Conservation (phyloP, 2,113 vertebrate species). For the Hydrolagus affinis region DNA sequence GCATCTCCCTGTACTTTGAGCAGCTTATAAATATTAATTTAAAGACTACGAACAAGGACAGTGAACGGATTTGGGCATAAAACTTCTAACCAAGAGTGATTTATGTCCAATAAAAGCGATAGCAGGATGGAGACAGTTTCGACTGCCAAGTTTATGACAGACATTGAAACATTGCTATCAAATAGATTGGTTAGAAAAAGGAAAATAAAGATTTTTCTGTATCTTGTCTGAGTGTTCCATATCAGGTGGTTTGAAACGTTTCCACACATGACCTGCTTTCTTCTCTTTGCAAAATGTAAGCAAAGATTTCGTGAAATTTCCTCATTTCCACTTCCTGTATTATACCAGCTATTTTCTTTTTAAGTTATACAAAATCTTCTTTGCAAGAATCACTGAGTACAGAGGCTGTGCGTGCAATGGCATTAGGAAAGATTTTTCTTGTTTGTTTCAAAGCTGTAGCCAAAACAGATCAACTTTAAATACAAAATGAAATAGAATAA, state of each 20-base stretch:
- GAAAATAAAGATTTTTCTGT: slow-evolving; percentile 26
- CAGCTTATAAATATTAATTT: slow-evolving; percentile 76
- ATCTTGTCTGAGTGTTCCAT: background rate
- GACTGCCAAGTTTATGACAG: slow-evolving; percentile 62
- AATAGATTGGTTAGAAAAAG: slow-evolving; percentile 41
- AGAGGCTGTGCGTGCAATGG: background rate
- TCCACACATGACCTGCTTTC: background rate
- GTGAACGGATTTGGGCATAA: slow-evolving; percentile 68
- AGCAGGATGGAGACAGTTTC: slow-evolving; percentile 57
- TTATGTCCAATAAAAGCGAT: slow-evolving; percentile 62
- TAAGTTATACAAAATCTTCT: background rate
- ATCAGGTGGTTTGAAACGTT: slow-evolving; percentile 3
- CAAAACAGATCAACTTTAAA: background rate
- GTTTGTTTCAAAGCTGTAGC: background rate
- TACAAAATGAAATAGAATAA: background rate
- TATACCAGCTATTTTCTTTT: background rate
- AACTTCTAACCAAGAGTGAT: slow-evolving; percentile 66
- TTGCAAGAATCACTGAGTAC: background rate
- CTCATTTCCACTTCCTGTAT: background rate
- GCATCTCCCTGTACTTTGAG: slow-evolving; percentile 54
- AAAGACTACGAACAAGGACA: slow-evolving; percentile 71
- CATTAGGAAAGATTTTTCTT: background rate
- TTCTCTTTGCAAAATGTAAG: background rate
- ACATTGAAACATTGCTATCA: slow-evolving; percentile 55
- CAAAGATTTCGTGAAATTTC: background rate